Conservation (phyloP, 2,797 vertebrate genomes). For the Lagodon rhomboides region DNA sequence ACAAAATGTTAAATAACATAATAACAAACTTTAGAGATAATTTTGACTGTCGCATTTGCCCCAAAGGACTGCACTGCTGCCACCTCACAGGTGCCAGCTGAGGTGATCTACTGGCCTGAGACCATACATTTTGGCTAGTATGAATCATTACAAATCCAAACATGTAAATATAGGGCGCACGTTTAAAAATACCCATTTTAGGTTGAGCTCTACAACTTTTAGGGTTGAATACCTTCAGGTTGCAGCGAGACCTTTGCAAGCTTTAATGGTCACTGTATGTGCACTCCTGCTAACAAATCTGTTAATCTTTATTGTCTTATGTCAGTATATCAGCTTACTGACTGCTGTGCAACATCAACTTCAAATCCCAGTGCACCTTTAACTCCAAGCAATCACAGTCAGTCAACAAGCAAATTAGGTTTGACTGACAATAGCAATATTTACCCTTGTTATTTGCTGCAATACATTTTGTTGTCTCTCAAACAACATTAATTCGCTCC, state of each 20-base stretch:
- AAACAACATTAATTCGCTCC: conserved; percentile 53
- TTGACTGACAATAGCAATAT: conserved; percentile 26
- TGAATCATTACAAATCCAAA: too few relatives aligned
- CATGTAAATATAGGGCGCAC: too few relatives aligned
- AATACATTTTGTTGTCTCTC: conserved; percentile 48
- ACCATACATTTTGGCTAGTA: too few relatives aligned
- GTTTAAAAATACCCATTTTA: too few relatives aligned
- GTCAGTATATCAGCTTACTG: neutral
- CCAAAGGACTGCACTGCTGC: too few relatives aligned
- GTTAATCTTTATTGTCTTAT: neutral
- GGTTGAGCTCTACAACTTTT: neutral
- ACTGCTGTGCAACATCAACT: neutral
- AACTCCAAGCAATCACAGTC: neutral
- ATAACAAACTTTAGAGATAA: too few relatives aligned
- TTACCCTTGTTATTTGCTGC: conserved; percentile 20
- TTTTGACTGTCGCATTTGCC: too few relatives aligned
- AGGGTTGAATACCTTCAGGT: neutral
- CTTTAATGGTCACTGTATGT: neutral
- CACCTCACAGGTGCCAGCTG: too few relatives aligned
- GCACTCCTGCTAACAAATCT: neutral
- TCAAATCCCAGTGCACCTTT: neutral
- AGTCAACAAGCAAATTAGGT: conserved; percentile 19
- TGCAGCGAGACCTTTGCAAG: neutral
- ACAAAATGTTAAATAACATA: too few relatives aligned
- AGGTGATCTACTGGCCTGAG: too few relatives aligned